phyloP scores from a whole-genome alignment of 2,797 vertebrate genomes.

The Iguana delicatissima region DNA sequence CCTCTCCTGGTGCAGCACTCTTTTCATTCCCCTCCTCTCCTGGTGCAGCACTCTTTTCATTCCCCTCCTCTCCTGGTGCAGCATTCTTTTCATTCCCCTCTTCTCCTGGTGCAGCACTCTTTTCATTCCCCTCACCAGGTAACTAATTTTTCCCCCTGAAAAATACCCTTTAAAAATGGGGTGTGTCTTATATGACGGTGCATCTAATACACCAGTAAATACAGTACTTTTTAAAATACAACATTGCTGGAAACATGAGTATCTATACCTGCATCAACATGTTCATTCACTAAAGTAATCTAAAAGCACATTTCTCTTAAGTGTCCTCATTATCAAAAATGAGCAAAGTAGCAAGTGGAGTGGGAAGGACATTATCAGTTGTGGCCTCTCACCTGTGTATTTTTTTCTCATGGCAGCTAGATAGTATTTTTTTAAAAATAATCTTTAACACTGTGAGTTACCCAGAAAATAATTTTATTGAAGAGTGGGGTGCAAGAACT shows the following conservation, averaged over 20 bases:
- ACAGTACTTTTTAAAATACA: not conserved
- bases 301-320: not conserved
- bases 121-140: too few relatives aligned
- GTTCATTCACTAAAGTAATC: not conserved
- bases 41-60: too few relatives aligned
- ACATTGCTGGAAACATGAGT: not conserved
- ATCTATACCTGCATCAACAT: not conserved
- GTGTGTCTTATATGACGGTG: too few relatives aligned
- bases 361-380: not conserved
- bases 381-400: not conserved
- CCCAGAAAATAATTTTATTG: not conserved
- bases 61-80: too few relatives aligned
- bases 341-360: not conserved
- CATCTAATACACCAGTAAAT: too few relatives aligned
- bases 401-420: not conserved
- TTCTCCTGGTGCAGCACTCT: too few relatives aligned
- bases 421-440: not conserved
- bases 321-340: not conserved
- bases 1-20: too few relatives aligned
- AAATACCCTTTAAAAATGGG: too few relatives aligned
- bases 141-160: too few relatives aligned
- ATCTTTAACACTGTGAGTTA: not conserved
- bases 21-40: too few relatives aligned
- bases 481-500: not conserved
- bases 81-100: too few relatives aligned